Evolutionary conservation across 2,113 vertebrate species (phyloP).

Genomic region (Potamarius usumacintae): DNA sequence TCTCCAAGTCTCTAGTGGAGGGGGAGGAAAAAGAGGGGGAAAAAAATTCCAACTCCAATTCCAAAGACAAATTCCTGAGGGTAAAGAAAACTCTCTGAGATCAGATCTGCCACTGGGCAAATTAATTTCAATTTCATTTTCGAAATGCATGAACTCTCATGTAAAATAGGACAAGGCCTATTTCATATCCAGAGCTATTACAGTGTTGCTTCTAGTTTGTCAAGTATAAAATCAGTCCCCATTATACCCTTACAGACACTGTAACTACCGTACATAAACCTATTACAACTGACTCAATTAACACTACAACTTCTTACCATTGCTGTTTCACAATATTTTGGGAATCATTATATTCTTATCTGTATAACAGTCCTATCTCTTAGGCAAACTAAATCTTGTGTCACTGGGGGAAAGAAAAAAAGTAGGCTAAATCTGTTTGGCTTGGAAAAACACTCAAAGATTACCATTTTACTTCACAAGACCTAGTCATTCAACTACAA

Average conservation of each 20-base stretch:
- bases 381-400: neutral
- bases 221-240: neutral
- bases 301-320: neutral
- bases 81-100: neutral
- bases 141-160: neutral
- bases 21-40: no score
- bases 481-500: neutral
- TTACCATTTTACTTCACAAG: neutral
- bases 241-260: neutral
- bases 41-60: neutral
- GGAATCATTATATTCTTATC: neutral
- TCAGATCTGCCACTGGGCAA: conserved; percentile 20
- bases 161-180: conserved; percentile 1
- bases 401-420: neutral
- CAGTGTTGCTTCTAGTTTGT: neutral
- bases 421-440: neutral
- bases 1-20: conserved; percentile 13
- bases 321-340: neutral
- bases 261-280: neutral
- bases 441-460: neutral
- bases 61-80: conserved; percentile 19
- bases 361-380: neutral
- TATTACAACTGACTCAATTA: neutral
- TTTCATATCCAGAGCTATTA: neutral
- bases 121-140: neutral